Conservation (phyloP, 2,888 invertebrate species). For the Melinopterus prodromus region DNA sequence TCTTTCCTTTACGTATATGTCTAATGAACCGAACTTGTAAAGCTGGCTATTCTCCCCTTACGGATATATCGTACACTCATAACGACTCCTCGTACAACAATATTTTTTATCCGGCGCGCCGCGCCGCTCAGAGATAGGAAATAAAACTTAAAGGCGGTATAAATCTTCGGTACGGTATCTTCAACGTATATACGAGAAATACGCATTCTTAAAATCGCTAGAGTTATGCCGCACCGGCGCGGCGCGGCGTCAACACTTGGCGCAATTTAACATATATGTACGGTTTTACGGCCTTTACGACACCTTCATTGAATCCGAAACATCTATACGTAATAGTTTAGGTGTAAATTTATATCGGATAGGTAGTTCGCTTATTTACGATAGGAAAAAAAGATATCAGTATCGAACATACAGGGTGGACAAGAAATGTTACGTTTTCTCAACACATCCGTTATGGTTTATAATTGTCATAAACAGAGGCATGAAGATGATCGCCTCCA, state of each 20-base stretch:
- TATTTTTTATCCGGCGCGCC: background rate
- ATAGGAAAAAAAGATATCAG: too few relatives aligned
- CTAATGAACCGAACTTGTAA: background rate
- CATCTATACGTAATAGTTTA: background rate
- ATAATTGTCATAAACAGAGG: too few relatives aligned
- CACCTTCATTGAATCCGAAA: background rate
- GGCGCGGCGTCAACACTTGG: background rate
- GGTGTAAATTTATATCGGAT: too few relatives aligned
- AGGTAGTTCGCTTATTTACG: too few relatives aligned
- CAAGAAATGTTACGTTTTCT: too few relatives aligned
- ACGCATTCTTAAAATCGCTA: background rate
- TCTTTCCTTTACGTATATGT: background rate
- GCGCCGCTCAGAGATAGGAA: background rate
- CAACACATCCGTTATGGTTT: too few relatives aligned
- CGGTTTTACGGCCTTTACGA: background rate
- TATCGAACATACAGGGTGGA: too few relatives aligned
- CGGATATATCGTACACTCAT: background rate
- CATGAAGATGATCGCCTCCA: too few relatives aligned
- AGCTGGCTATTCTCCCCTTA: background rate
- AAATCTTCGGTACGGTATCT: background rate
- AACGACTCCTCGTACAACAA: conserved; percentile 4
- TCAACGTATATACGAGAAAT: background rate
- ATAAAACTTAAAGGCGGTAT: background rate
- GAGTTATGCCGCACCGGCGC: background rate
- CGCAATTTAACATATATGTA: background rate